Evolutionary conservation across 2,888 invertebrate species (phyloP), one percentile per base, ranked within the genome.

Genomic region (Anthoptus insignis): DNA sequence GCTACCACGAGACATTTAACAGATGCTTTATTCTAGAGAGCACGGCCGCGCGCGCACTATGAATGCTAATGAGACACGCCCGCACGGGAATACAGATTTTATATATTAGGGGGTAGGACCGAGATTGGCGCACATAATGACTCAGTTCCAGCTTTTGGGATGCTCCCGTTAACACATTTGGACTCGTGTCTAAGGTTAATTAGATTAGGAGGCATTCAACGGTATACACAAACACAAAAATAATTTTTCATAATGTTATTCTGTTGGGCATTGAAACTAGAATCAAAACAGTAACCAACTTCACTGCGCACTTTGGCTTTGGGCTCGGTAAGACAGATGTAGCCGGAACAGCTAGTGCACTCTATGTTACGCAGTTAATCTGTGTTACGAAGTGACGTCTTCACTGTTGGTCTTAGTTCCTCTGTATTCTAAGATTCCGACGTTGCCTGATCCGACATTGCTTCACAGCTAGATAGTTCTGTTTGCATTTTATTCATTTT

Each of bases 1-100:
- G 88, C 89, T 84, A 88, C 89, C 89, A 89, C 89, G 91, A 91
- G 92, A 93, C 91, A 92, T 93, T 93, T 93, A 93, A 91, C 93
- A 91, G 92, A 91, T 91, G 93, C 89, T 93, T 92, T 89, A 88
- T 89, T 89, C 87, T 88, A 87, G 87, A 84, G 85, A 87, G 88
- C 79, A 87, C 85, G 86, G 89, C 85, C 89, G 89, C 90, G 91
- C 84, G 87, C 91, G 89, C 86, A 85, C 87, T 84, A 86, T 90
- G 92, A 93, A 93, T 93, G 86, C 86, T 92, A 93, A 93, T 93
- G 90, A 93, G 91, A 76, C 65, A 61, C 72, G 56, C 67, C 68
- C 68, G 71, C 76, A 77, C 68, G 73, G 80, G 77, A 91, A 84
- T 83, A 77, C 74, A 70, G 76, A 76, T 79, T 81, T 81, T 91